These are phyloP conservation scores for Pseudococcus viburni DNA, from an alignment of 2,888 invertebrate species.

Conservation along the genomic window DNA sequence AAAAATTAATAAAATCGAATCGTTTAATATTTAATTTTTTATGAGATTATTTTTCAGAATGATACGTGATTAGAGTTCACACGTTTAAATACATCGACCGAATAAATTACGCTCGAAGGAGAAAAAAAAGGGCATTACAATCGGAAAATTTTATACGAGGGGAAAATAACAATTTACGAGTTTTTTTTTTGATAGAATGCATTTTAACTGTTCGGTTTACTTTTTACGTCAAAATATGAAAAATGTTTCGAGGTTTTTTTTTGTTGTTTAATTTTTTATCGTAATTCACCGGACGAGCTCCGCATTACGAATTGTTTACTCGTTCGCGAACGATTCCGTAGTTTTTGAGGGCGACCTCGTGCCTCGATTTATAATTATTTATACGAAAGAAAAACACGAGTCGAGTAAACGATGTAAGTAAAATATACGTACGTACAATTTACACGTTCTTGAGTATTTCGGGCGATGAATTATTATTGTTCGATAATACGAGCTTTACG, in stretches of 20 bases:
- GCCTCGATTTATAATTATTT: background rate
- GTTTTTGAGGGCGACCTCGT: background rate
- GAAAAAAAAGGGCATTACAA: background rate
- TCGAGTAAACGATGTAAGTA: background rate
- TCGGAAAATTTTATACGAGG: background rate
- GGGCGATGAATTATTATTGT: background rate
- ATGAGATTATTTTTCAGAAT: background rate
- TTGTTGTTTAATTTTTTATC: background rate
- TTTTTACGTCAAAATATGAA: slow-evolving; percentile 21
- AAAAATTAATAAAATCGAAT: background rate
- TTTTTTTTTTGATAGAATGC: background rate
- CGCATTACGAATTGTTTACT: background rate
- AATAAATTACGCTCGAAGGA: background rate
- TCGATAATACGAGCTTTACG: background rate
- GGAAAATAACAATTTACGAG: background rate
- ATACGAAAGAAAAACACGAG: background rate
- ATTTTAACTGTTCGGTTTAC: background rate
- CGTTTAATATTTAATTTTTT: slow-evolving; percentile 6
- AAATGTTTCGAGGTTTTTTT: slow-evolving; percentile 3
- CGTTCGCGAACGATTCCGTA: background rate
- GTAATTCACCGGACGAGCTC: background rate
- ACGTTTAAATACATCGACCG: background rate
- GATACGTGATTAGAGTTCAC: background rate
- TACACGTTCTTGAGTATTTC: background rate
- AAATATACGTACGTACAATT: background rate